Percentiles rank a stretch among this genome's conserved stretches.
Evolutionary conservation across 1,140 invertebrate genomes (phyloP).

Genomic region (Aphelenchoides besseyi): DNA sequence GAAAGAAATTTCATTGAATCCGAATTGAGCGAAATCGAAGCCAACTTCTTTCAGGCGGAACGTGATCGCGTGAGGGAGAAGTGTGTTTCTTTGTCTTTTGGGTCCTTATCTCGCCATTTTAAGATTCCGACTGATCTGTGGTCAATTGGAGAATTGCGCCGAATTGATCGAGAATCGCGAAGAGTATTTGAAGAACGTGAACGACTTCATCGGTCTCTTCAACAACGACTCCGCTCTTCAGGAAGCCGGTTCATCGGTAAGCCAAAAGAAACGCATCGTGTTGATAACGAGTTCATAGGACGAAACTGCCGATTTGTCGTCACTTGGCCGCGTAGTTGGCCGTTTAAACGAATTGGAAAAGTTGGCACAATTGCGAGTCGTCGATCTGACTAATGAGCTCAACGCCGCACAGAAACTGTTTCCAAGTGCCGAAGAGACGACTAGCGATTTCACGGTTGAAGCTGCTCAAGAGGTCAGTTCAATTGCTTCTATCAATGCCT

Average conservation of each 20-base stretch:
- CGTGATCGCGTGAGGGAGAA: slow-evolving; percentile 21
- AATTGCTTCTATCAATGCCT: neutral
- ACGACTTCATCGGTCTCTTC: neutral
- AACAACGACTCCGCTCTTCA: neutral
- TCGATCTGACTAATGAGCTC: neutral
- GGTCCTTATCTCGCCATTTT: slow-evolving; percentile 1
- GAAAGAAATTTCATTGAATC: slow-evolving; percentile 9
- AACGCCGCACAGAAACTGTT: neutral
- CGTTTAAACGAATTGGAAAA: slow-evolving; percentile 8
- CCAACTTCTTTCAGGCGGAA: slow-evolving; percentile 17
- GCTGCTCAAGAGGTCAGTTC: neutral
- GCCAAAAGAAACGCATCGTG: slow-evolving; percentile 11
- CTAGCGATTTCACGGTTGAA: neutral
- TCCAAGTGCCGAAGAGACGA: neutral
- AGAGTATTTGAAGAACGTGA: slow-evolving; percentile 15
- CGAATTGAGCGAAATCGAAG: slow-evolving; percentile 10
- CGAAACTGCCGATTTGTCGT: neutral
- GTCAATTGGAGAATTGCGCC: slow-evolving; percentile 12
- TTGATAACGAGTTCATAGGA: neutral
- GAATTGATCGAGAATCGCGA: neutral
- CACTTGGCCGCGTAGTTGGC: neutral
- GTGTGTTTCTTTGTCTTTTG: slow-evolving; percentile 16
- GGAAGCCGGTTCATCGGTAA: slow-evolving; percentile 6
- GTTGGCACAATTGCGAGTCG: neutral
- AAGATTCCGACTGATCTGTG: slow-evolving; percentile 23